A percentile compares a stretch with the other conserved stretches of the same genome.
phyloP scores from a whole-genome alignment of 2,888 invertebrate genomes.

The Lasioglossum lativentre region DNA sequence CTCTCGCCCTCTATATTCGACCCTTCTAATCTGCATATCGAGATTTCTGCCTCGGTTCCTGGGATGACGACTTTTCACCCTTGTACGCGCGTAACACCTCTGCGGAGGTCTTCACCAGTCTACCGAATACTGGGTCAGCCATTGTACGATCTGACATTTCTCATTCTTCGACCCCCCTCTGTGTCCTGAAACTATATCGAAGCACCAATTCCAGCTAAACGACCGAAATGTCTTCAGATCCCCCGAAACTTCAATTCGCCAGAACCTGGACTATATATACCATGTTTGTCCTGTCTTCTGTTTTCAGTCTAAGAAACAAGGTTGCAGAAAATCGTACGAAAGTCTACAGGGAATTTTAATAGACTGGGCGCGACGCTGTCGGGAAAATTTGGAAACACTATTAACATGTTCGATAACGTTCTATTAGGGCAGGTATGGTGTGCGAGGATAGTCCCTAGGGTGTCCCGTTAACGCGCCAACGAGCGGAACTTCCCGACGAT shows the following conservation, averaged over 20 bases:
- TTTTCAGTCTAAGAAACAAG: not conserved
- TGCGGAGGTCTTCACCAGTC: not conserved
- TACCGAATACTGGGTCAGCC: not conserved
- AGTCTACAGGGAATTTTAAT: not conserved
- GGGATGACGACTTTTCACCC: conserved; percentile 28
- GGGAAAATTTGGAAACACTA: not conserved
- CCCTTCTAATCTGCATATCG: conserved; percentile 79
- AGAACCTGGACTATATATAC: too few species aligned
- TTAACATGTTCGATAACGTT: not conserved
- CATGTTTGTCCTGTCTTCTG: not conserved
- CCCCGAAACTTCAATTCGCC: not conserved
- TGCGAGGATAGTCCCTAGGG: not conserved
- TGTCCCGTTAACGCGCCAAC: not conserved
- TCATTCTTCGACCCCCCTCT: not conserved
- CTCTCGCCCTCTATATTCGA: conserved; percentile 53
- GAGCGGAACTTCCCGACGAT: not conserved
- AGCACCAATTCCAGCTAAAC: not conserved
- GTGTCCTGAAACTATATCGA: not conserved
- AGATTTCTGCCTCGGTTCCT: conserved; percentile 76
- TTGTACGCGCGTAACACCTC: conserved; percentile 4
- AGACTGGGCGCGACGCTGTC: not conserved
- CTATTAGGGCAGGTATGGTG: not conserved
- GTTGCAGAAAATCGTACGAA: not conserved
- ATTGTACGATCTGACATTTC: not conserved
- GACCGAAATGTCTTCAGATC: not conserved